Evolutionary conservation across 2,797 vertebrate genomes (phyloP), one percentile per base, ranked within the genome.

Genomic region (Gouania willdenowi): DNA sequence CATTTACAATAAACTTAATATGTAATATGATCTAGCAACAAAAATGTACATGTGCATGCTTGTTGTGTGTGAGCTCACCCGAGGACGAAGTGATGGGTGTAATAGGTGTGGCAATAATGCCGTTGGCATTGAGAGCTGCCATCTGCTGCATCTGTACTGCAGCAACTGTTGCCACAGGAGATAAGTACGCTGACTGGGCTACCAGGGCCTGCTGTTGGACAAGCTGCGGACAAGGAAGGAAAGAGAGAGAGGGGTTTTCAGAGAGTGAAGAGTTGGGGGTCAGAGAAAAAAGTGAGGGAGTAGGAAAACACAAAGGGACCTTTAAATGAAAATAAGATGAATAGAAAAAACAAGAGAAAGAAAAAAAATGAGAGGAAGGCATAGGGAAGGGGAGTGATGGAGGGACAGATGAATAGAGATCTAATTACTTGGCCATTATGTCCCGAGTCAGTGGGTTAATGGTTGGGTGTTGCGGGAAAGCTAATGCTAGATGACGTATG

Each of bases 121-220:
- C 91, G 12, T 92, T 94, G 81, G 92, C 91, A 58, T 88, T 94
- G 84, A 95, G 90, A 2, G 92, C 91, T 2, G 93, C 93, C 92
- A 95, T 93, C 84, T 97, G 94, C 84, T 95, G 93, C 92, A 96
- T 94, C 88, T 95, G 93, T 59, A 95, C 89, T 1, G 92, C 91
- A 1, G 92, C 93, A 81, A 94, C 92, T 66, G 93, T 92, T 75
- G 93, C 92, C 85, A 95, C 92, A 57, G 94, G 94, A 81, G 91
- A 96, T 90, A 97, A 90, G 90, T 97, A 96, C 67, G 93, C 92
- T 60, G 92, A 93, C 87, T 97, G 94, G 22, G 94, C 92, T 43
- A 94, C 91, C 78, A 95, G 85, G 50, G 93, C 92, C 87, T 95
- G 93, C 84, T 95, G 93, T 77, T 95, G 93, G 86, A 97, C 94